These are phyloP conservation scores for Daphoenositta chrysoptera DNA, from an alignment of 2,113 vertebrate genomes.

Conservation along the genomic window DNA sequence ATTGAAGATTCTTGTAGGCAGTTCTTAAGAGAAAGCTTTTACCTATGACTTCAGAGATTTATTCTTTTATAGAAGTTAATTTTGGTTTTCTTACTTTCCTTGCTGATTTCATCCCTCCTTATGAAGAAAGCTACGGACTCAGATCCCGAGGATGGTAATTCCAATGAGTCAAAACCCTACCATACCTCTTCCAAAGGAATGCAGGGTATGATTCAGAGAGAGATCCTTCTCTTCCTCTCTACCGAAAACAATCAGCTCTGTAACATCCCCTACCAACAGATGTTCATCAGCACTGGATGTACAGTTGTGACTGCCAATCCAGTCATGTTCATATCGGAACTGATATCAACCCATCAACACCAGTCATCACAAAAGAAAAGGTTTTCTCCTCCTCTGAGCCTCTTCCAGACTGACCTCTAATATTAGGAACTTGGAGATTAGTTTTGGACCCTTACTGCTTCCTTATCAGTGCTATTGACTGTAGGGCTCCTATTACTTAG, in stretches of 20 bases:
- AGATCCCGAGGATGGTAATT: neutral
- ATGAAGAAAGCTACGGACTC: neutral
- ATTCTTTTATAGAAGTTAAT: neutral
- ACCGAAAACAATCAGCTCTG: neutral
- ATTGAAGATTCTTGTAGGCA: neutral
- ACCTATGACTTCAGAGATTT: neutral
- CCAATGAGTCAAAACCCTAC: neutral
- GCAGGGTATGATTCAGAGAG: neutral
- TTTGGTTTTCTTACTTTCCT: neutral
- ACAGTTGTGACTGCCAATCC: neutral
- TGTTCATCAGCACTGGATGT: neutral
- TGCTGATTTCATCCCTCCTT: neutral
- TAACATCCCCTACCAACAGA: neutral
- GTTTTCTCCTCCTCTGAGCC: neutral
- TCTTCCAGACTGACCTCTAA: neutral
- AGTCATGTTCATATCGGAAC: neutral
- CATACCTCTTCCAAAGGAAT: neutral
- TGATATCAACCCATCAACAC: neutral
- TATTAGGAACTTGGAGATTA: neutral
- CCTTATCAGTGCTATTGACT: neutral
- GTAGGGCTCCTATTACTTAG: neutral
- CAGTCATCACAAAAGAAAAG: neutral
- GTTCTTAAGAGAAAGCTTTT: neutral
- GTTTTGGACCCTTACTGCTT: neutral
- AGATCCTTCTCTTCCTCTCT: neutral